Conservation (phyloP, 2,888 invertebrate genomes). For the Zele albiditarsus region DNA sequence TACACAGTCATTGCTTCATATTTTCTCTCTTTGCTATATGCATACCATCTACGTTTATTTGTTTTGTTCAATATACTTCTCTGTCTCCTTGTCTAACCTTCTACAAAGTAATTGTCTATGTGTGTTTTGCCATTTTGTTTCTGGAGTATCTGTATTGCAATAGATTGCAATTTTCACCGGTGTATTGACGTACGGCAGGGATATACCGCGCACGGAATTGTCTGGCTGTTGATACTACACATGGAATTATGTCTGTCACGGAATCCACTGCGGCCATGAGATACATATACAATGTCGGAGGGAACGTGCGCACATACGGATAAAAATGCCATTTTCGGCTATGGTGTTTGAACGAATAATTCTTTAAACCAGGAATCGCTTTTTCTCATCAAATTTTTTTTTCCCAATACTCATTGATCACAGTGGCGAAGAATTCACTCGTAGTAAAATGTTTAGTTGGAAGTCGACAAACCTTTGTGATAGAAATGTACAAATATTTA, state of each 20-base stretch:
- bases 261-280: conserved; percentile 14
- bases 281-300: not conserved
- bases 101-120: not conserved
- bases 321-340: not conserved
- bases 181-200: not conserved
- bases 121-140: conserved; percentile 3
- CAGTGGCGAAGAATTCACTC: too few species aligned
- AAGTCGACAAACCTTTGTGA: too few species aligned
- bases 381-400: not conserved
- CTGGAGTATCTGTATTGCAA: not conserved
- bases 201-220: not conserved
- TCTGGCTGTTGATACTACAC: not conserved
- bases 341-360: not conserved
- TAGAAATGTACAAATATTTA: too few species aligned
- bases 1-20: conserved; percentile 14
- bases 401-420: not conserved
- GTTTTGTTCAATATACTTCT: not conserved
- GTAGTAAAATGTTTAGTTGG: too few species aligned
- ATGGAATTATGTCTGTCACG: conserved; percentile 33
- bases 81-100: not conserved
- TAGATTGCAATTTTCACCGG: not conserved
- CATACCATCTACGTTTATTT: conserved; percentile 4
- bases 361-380: not conserved
- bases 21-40: not conserved
- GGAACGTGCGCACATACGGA: not conserved